Conservation (phyloP, 1,140 invertebrate genomes). For the Atopsyche davidsoni region DNA sequence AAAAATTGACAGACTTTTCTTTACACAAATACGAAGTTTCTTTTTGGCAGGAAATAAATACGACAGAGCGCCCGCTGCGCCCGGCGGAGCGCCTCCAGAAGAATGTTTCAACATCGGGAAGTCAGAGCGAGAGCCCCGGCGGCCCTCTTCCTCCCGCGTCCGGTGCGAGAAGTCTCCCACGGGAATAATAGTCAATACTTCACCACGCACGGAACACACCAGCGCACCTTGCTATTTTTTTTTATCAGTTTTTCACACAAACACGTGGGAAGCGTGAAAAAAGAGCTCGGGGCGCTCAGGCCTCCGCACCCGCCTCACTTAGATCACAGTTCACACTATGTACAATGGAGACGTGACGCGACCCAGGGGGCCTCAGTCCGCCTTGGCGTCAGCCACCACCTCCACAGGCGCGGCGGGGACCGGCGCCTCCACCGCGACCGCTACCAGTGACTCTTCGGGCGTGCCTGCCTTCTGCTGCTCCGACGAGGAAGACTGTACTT, state of each 20-base stretch:
- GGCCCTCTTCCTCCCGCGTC: neutral
- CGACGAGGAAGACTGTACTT: neutral
- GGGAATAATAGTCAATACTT: neutral
- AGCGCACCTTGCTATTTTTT: neutral
- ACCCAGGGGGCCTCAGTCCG: slow-evolving; percentile 33
- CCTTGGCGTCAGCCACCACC: slow-evolving; percentile 34
- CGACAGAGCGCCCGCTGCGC: neutral
- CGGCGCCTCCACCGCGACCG: slow-evolving; percentile 33
- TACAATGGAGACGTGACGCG: no score
- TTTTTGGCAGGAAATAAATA: slow-evolving; percentile 1
- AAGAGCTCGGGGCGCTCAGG: no score
- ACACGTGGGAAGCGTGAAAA: no score
- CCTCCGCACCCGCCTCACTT: no score
- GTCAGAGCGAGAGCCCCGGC: no score
- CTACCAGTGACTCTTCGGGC: slow-evolving; percentile 30
- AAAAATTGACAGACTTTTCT: neutral
- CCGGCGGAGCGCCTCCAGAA: neutral
- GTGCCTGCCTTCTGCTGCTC: slow-evolving; percentile 25
- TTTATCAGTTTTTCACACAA: no score
- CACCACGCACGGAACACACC: neutral
- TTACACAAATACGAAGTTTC: neutral
- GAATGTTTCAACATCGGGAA: neutral
- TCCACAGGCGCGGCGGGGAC: slow-evolving; percentile 16
- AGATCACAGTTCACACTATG: no score
- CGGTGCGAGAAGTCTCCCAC: neutral